These are phyloP conservation scores for Orius insidiosus DNA, from an alignment of 1,140 invertebrate genomes.

Conservation along the genomic window DNA sequence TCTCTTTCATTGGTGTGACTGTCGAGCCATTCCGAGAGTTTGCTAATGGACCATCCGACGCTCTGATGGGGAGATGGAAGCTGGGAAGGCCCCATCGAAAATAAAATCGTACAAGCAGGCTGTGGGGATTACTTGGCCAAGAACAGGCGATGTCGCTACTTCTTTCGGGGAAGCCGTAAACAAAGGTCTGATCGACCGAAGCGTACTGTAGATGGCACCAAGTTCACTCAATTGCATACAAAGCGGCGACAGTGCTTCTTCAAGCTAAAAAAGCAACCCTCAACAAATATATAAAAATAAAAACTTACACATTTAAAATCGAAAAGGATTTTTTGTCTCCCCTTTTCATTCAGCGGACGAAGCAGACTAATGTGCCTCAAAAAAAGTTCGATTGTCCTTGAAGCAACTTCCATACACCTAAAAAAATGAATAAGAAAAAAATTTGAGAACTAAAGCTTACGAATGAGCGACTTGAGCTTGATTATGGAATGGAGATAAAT, in stretches of 20 bases:
- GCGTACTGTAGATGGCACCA: conserved; percentile 49
- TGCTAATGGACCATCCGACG: conserved; percentile 57
- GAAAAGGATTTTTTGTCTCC: conserved; percentile 57
- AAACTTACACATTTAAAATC: conserved; percentile 53
- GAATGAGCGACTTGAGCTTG: conserved; percentile 43
- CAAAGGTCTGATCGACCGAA: conserved; percentile 62
- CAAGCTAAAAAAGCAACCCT: conserved; percentile 44
- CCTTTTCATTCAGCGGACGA: conserved; percentile 59
- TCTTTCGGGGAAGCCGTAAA: conserved; percentile 52
- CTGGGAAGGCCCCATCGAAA: conserved; percentile 62
- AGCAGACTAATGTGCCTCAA: conserved; percentile 70
- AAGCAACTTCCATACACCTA: conserved; percentile 47
- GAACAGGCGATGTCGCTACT: conserved; percentile 45
- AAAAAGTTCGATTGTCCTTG: conserved; percentile 70
- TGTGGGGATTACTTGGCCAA: conserved; percentile 64
- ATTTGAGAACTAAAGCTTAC: conserved; percentile 26
- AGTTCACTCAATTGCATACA: conserved; percentile 48
- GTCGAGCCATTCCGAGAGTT: conserved; percentile 76
- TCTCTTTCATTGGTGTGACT: conserved; percentile 64
- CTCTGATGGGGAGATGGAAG: conserved; percentile 58
- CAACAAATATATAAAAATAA: conserved; percentile 13
- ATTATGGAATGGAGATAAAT: conserved; percentile 55
- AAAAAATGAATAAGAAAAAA: conserved; percentile 16
- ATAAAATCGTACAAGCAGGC: conserved; percentile 69
- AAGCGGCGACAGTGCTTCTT: conserved; percentile 43